phyloP scores from a whole-genome alignment of 2,888 invertebrate species.

The Xanthorhoe spadicearia region DNA sequence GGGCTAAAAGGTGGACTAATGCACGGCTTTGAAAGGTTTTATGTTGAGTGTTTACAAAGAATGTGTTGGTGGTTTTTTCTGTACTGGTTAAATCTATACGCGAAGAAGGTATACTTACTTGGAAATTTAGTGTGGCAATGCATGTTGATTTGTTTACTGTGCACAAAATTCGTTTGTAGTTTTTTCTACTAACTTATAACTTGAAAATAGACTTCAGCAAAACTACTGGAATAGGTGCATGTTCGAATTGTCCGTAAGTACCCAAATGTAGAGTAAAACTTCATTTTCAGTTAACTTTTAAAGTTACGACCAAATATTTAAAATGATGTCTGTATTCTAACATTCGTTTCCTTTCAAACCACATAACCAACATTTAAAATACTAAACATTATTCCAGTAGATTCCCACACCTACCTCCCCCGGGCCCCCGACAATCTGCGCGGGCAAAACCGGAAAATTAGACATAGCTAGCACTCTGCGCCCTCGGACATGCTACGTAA shows the following conservation, averaged over 20 bases:
- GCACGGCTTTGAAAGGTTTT: slow-evolving; percentile 31
- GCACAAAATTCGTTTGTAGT: too few species aligned
- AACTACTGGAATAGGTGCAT: too few species aligned
- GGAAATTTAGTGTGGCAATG: too few species aligned
- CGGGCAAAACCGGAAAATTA: slow-evolving; percentile 81
- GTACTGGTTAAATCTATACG: not conserved
- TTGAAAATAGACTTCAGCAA: too few species aligned
- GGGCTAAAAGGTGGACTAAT: slow-evolving; percentile 36
- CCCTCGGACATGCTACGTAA: slow-evolving; percentile 56
- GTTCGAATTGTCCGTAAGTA: too few species aligned
- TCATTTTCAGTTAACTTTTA: too few species aligned
- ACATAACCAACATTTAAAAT: slow-evolving; percentile 7
- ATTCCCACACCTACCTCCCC: slow-evolving; percentile 51
- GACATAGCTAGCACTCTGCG: slow-evolving; percentile 59
- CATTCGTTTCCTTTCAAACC: not conserved
- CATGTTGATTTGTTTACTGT: too few species aligned
- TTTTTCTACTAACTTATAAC: too few species aligned
- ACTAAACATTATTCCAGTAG: slow-evolving; percentile 22
- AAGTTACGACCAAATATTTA: too few species aligned
- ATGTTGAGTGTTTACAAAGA: slow-evolving; percentile 4
- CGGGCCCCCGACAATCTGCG: slow-evolving; percentile 69
- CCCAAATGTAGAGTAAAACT: too few species aligned
- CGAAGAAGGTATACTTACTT: too few species aligned
- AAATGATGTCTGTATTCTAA: too few species aligned
- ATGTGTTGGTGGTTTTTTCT: not conserved